A percentile compares a stretch with the other conserved stretches of the same genome.
phyloP scores from a whole-genome alignment of 2,888 invertebrate species.

The Miltochrista miniata region DNA sequence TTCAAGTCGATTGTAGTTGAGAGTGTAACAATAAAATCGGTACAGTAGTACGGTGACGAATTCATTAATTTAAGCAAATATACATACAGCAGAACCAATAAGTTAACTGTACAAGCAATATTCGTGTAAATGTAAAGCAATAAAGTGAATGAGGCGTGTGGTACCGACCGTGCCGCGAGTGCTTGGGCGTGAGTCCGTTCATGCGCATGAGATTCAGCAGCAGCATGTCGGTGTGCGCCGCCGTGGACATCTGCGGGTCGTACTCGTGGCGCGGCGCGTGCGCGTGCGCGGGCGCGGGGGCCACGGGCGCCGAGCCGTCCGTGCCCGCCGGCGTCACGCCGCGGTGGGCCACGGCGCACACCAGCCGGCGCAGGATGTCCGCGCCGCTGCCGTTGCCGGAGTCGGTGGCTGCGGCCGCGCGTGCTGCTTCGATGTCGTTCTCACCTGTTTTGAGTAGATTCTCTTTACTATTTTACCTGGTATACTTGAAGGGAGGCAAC shows the following conservation, averaged over 20 bases:
- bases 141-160: too few relatives aligned
- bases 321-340: conserved; percentile 48
- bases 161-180: conserved; percentile 53
- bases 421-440: conserved; percentile 69
- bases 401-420: conserved; percentile 40
- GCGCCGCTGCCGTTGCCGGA: conserved; percentile 31
- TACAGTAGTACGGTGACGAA: too few relatives aligned
- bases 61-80: too few relatives aligned
- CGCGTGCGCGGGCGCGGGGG: conserved; percentile 22
- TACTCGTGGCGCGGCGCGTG: conserved; percentile 33
- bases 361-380: conserved; percentile 63
- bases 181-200: conserved; percentile 67
- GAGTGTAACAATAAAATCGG: too few relatives aligned
- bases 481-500: too few relatives aligned
- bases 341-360: conserved; percentile 56
- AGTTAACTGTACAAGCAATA: too few relatives aligned
- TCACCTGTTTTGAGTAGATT: conserved; percentile 57
- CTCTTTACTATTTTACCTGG: not conserved
- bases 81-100: too few relatives aligned
- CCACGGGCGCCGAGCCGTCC: conserved; percentile 25
- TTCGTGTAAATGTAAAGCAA: too few relatives aligned
- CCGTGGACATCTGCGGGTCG: conserved; percentile 66
- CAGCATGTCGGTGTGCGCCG: conserved; percentile 74
- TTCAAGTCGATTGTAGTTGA: too few relatives aligned
- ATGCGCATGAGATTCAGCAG: conserved; percentile 74